phyloP scores from a whole-genome alignment of 2,113 vertebrate species.

The Oxygymnocypris stewartii region DNA sequence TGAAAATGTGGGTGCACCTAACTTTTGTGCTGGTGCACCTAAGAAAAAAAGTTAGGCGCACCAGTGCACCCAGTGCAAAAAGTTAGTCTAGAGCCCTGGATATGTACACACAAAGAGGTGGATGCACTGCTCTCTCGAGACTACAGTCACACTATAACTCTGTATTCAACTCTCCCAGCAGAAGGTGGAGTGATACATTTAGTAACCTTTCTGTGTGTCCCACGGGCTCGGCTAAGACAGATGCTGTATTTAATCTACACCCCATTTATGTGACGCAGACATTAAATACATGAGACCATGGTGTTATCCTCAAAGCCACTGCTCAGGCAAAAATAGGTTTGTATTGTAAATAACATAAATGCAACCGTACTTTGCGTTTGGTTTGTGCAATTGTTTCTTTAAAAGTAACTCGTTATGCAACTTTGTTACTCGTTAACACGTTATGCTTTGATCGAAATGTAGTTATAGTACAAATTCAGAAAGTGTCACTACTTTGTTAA shows the following conservation, averaged over 20 bases:
- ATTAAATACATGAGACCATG: conserved; percentile 64
- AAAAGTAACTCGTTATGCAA: not conserved
- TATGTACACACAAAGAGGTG: conserved; percentile 62
- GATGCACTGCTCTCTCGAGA: conserved; percentile 61
- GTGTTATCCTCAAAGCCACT: not conserved
- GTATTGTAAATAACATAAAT: not conserved
- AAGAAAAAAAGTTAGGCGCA: too few relatives aligned
- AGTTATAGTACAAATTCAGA: not conserved
- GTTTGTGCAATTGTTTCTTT: not conserved
- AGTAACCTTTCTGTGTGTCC: conserved; percentile 76
- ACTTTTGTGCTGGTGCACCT: too few relatives aligned
- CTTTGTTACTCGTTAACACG: not conserved
- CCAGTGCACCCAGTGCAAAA: too few relatives aligned
- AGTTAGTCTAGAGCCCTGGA: too few relatives aligned
- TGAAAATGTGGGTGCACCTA: too few relatives aligned
- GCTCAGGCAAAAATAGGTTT: not conserved
- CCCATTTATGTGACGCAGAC: conserved; percentile 72
- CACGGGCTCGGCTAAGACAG: conserved; percentile 70
- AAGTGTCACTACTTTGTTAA: not conserved
- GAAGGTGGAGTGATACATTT: conserved; percentile 75
- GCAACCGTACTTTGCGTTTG: not conserved
- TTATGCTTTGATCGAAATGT: not conserved
- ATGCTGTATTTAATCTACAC: conserved; percentile 72
- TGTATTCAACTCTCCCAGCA: conserved; percentile 72
- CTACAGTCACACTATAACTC: conserved; percentile 62